These are phyloP conservation scores for Rhagophthalmus giganteus DNA, from an alignment of 2,888 invertebrate species.

Conservation along the genomic window DNA sequence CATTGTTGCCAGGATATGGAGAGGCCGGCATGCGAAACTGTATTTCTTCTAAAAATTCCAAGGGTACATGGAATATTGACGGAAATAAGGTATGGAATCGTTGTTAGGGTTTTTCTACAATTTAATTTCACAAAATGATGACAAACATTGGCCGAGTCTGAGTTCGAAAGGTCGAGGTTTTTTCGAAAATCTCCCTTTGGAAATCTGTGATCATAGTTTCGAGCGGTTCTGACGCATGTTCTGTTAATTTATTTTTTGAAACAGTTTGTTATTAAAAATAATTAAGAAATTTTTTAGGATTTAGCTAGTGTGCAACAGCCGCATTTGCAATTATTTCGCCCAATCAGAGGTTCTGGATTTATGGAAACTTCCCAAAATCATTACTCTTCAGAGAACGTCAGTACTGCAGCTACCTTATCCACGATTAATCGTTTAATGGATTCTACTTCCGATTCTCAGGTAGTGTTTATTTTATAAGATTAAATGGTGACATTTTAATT, in stretches of 20 bases:
- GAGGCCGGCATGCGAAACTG: too few relatives aligned
- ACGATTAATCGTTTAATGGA: background rate
- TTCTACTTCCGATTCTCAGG: background rate
- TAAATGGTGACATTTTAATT: too few relatives aligned
- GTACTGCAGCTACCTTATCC: background rate
- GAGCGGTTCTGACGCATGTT: conserved; percentile 32
- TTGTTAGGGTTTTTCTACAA: background rate
- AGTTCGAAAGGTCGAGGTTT: conserved; percentile 37
- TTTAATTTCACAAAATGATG: conserved; percentile 38
- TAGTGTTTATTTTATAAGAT: background rate
- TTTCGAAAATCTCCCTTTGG: conserved; percentile 23
- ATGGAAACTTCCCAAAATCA: conserved; percentile 9
- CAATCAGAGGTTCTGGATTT: conserved; percentile 23
- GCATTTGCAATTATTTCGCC: conserved; percentile 28
- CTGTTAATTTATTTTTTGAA: background rate
- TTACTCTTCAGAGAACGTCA: conserved; percentile 1
- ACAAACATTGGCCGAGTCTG: conserved; percentile 51
- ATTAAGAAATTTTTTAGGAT: too few relatives aligned
- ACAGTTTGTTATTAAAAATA: too few relatives aligned
- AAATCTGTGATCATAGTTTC: conserved; percentile 34
- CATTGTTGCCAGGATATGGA: too few relatives aligned
- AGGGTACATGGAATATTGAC: too few relatives aligned
- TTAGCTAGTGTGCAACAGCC: conserved; percentile 1
- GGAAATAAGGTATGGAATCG: background rate
- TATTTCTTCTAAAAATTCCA: too few relatives aligned